phyloP scores from a whole-genome alignment of 2,113 vertebrate species.

The Otolemur garnettii region DNA sequence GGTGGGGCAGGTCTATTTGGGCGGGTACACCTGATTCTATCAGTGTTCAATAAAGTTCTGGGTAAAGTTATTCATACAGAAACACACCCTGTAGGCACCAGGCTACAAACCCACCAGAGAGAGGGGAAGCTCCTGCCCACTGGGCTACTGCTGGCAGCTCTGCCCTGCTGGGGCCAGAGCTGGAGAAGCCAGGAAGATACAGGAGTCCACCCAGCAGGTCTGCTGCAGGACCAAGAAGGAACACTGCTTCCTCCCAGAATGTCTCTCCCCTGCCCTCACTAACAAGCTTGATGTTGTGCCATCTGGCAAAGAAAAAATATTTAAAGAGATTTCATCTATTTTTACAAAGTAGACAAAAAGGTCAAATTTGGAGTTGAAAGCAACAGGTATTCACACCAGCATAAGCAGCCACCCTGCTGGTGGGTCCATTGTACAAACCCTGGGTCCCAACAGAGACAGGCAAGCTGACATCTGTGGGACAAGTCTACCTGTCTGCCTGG shows the following conservation, averaged over 20 bases:
- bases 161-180: neutral
- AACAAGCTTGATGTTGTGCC: neutral
- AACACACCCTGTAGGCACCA: too few species aligned
- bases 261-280: neutral
- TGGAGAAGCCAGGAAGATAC: neutral
- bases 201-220: neutral
- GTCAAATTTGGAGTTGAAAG: neutral
- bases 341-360: neutral
- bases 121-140: neutral
- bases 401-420: neutral
- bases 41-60: neutral
- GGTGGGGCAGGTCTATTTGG: too few species aligned
- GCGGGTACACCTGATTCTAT: too few species aligned
- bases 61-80: neutral
- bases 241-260: neutral
- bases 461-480: neutral
- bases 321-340: neutral
- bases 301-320: neutral
- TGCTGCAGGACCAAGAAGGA: neutral
- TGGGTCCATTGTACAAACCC: neutral
- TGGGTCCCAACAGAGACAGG: neutral
- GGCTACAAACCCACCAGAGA: neutral
- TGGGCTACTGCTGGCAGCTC: too few species aligned
- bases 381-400: neutral
- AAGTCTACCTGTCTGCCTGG: neutral